A percentile compares a stretch with the other conserved stretches of the same genome.
These are phyloP conservation scores for Channallabes apus DNA, from an alignment of 2,797 vertebrate species.

Conservation along the genomic window DNA sequence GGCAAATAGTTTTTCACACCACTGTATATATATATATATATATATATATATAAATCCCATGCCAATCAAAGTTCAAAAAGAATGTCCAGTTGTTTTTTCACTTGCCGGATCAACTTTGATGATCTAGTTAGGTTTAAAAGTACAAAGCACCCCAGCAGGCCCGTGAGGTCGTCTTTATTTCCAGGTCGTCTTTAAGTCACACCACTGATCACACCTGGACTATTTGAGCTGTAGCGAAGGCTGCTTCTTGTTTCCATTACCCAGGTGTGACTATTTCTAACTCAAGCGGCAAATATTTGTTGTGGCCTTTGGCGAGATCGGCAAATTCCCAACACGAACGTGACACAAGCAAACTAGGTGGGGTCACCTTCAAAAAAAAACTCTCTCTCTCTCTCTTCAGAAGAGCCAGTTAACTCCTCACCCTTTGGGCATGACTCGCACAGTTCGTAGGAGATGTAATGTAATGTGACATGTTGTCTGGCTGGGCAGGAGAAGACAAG, in stretches of 20 bases:
- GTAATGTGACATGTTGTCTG: constrained; percentile 68
- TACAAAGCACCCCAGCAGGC: neutral
- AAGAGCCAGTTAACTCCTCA: constrained; percentile 47
- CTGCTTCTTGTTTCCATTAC: constrained; percentile 42
- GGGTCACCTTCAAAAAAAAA: constrained; percentile 50
- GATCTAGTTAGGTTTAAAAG: neutral
- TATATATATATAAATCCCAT: neutral
- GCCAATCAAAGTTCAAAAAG: neutral
- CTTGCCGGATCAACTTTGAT: neutral
- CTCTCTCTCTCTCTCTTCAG: neutral
- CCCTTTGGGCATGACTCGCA: constrained; percentile 49
- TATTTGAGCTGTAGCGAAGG: constrained; percentile 24
- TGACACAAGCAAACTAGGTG: constrained; percentile 65
- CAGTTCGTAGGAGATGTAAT: constrained; percentile 64
- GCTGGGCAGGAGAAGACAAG: constrained; percentile 39
- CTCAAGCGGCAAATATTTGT: constrained; percentile 71
- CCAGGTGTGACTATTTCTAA: constrained; percentile 57
- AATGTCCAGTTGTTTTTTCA: neutral
- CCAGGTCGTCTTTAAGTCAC: constrained; percentile 20
- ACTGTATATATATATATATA: too few relatives aligned
- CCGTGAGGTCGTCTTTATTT: constrained; percentile 3
- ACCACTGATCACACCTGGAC: constrained; percentile 14
- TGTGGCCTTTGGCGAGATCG: constrained; percentile 71
- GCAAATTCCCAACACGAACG: constrained; percentile 70
- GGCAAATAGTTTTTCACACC: too few relatives aligned